Percentiles rank a stretch among this genome's conserved stretches.
Evolutionary conservation across 1,140 invertebrate genomes (phyloP).

Genomic region (Drosophila takahashii): DNA sequence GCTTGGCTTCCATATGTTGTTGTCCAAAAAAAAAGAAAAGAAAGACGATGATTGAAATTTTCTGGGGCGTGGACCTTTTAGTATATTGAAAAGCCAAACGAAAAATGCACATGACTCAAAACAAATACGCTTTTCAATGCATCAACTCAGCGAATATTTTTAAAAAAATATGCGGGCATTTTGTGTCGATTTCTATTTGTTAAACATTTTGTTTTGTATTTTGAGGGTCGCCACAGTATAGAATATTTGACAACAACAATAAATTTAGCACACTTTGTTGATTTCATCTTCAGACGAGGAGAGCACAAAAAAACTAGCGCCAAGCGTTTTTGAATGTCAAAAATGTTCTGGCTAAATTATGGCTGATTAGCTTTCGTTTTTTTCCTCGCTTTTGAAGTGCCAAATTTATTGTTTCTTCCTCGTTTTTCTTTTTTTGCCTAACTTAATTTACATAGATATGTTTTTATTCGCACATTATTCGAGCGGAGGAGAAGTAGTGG

Average conservation of each 20-base stretch:
- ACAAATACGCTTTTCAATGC: conserved; percentile 11
- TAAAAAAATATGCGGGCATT: conserved; percentile 15
- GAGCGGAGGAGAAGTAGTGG: conserved; percentile 12
- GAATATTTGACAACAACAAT: conserved; percentile 50
- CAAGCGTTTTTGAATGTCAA: conserved; percentile 38
- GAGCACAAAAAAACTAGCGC: conserved; percentile 19
- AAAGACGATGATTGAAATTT: conserved; percentile 34
- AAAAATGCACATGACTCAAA: conserved; percentile 24
- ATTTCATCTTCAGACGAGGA: conserved; percentile 27
- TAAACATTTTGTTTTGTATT: conserved; percentile 29
- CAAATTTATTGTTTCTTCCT: conserved; percentile 27
- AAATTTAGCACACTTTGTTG: conserved; percentile 62
- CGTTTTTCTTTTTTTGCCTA: background rate
- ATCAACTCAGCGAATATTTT: conserved; percentile 26
- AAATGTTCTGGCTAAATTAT: conserved; percentile 37
- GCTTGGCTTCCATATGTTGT: conserved; percentile 17
- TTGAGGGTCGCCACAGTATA: conserved; percentile 31
- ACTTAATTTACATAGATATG: conserved; percentile 49
- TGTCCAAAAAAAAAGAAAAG: conserved; percentile 25
- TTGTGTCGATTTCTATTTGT: conserved; percentile 37
- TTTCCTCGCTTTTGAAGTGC: conserved; percentile 26
- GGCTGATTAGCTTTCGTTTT: conserved; percentile 27
- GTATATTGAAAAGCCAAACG: conserved; percentile 2
- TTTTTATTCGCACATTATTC: conserved; percentile 45
- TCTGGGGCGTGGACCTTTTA: conserved; percentile 27